Conservation (phyloP, 35 echinoderm and acorn worm genomes). For the Ptychodera flava region DNA sequence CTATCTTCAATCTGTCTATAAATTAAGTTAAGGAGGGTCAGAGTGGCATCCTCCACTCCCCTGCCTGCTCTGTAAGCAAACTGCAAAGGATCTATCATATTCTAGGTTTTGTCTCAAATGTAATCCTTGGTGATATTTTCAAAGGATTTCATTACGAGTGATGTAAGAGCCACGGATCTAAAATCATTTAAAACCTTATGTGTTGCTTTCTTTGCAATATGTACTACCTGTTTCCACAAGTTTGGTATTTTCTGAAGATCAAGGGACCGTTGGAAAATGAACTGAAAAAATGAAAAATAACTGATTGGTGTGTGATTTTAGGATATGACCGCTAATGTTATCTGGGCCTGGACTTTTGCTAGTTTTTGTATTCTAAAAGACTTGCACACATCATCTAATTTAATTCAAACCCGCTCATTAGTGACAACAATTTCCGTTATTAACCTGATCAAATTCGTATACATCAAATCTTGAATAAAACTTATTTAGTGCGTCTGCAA, state of each 20-base stretch:
- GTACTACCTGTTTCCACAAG: conserved; percentile 18
- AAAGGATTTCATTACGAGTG: background rate
- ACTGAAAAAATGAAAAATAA: background rate
- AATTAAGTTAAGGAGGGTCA: background rate
- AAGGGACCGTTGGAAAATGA: conserved; percentile 28
- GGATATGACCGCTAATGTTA: background rate
- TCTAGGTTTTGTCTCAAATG: background rate
- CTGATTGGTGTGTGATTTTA: conserved; percentile 25
- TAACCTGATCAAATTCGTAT: conserved; percentile 8
- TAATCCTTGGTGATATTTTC: background rate
- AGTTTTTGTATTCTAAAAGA: background rate
- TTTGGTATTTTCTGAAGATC: conserved; percentile 15
- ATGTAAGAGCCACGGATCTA: conserved; percentile 33
- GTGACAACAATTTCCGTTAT: background rate
- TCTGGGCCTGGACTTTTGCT: background rate
- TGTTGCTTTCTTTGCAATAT: conserved; percentile 17
- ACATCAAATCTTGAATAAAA: background rate
- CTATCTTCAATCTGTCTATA: background rate
- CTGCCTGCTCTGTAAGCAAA: conserved; percentile 41
- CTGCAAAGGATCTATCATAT: conserved; percentile 10
- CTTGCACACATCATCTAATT: background rate
- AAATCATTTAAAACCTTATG: conserved; percentile 21
- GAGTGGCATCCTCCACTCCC: conserved; percentile 14
- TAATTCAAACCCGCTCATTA: background rate
- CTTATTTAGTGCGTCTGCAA: background rate